Conservation (phyloP, 1,140 invertebrate species). For the Bicyclus anynana region DNA sequence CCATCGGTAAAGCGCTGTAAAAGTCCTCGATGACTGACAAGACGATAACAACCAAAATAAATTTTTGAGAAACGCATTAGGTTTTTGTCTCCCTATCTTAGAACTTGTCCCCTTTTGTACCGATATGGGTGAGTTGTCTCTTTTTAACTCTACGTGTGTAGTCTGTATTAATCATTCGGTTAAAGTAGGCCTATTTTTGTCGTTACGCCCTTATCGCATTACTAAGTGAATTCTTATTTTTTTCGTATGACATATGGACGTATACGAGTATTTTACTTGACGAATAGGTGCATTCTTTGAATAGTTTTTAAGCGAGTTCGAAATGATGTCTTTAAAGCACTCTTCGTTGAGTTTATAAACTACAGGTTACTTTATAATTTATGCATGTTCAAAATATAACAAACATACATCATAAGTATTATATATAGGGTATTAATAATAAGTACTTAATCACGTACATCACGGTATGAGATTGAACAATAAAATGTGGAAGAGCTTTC, state of each 20-base stretch:
- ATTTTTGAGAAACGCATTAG: slow-evolving; percentile 63
- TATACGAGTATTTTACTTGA: too few relatives aligned
- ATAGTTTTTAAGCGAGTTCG: background rate
- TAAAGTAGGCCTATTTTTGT: slow-evolving; percentile 28
- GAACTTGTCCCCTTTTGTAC: slow-evolving; percentile 31
- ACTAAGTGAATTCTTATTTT: slow-evolving; percentile 13
- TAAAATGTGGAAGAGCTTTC: background rate
- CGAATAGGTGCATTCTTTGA: too few relatives aligned
- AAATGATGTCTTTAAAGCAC: too few relatives aligned
- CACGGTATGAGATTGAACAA: too few relatives aligned
- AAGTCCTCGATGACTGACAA: slow-evolving; percentile 52
- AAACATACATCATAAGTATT: background rate
- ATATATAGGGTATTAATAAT: too few relatives aligned
- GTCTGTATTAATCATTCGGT: slow-evolving; percentile 33
- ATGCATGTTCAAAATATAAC: too few relatives aligned
- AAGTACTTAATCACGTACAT: too few relatives aligned
- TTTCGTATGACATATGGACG: background rate
- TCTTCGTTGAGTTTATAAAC: too few relatives aligned
- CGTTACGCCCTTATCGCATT: slow-evolving; percentile 21
- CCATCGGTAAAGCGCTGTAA: slow-evolving; percentile 40
- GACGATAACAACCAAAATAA: slow-evolving; percentile 61
- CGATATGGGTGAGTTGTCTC: slow-evolving; percentile 12
- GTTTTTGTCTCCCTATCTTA: slow-evolving; percentile 46
- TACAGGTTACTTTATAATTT: too few relatives aligned
- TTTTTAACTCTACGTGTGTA: slow-evolving; percentile 28